Evolutionary conservation across 2,113 vertebrate genomes (phyloP).

Genomic region (Pantherophis guttatus): DNA sequence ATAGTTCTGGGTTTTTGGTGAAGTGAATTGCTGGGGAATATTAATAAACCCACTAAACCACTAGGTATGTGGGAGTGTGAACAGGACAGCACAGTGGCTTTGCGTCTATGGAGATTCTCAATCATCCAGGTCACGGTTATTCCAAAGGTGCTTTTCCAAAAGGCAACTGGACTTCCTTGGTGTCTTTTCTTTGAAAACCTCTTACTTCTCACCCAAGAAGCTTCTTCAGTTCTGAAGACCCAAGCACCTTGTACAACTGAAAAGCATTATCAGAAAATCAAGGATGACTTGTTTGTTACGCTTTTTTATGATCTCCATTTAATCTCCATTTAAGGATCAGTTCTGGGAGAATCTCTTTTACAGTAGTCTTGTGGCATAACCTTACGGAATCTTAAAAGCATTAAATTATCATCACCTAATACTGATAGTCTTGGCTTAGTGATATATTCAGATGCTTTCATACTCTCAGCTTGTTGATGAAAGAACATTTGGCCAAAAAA

Average conservation of each 20-base stretch:
- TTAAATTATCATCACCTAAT: not conserved
- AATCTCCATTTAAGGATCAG: not conserved
- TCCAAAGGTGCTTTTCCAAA: too few relatives aligned
- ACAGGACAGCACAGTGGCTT: too few relatives aligned
- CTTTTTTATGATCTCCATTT: not conserved
- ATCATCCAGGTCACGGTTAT: too few relatives aligned
- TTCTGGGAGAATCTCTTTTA: not conserved
- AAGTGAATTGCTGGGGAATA: too few relatives aligned
- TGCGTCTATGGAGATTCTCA: too few relatives aligned
- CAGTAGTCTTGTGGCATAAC: not conserved
- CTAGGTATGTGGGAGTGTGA: too few relatives aligned
- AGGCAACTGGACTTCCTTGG: too few relatives aligned
- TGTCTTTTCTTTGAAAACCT: too few relatives aligned
- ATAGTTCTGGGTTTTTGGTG: too few relatives aligned
- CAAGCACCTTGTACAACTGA: not conserved
- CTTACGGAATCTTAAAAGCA: not conserved
- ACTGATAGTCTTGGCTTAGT: not conserved
- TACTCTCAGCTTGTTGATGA: not conserved
- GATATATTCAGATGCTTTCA: not conserved
- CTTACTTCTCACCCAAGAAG: too few relatives aligned
- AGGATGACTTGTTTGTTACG: not conserved
- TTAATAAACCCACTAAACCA: too few relatives aligned
- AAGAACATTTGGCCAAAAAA: not conserved
- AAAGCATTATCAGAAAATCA: not conserved
- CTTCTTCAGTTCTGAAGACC: too few relatives aligned